Evolutionary conservation across 2,797 vertebrate species (phyloP), one percentile per base, ranked within the genome.

Genomic region (Chaenodraco wilsoni): DNA sequence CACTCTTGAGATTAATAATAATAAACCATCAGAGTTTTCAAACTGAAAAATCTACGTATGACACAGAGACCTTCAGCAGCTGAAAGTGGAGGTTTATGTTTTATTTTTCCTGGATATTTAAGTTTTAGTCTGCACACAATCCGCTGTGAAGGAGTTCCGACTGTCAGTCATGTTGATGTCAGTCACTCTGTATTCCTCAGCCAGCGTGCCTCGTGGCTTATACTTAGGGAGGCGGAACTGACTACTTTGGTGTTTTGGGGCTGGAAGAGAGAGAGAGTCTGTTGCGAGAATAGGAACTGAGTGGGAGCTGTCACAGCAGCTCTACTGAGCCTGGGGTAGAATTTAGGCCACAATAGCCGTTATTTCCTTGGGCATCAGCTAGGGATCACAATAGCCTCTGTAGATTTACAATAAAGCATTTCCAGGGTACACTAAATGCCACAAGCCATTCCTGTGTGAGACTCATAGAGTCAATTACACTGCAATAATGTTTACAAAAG

Each of bases 221-320:
- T 61, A 33, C 72, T 78, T 37, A 16, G 46, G 59, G 69, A 71
- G 63, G 50, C 74, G 69, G 46, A 72, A 58, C 21, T 71, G 78
- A 82, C 59, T 72, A 15, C 59, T 71, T 76, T 60, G 45, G 67
- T 77, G 68, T 76, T 73, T 57, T 23, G 44, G 37, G 51, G 23
- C 65, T 51, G 41, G n/a, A 33, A 55, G 45, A 59, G 23, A 63
- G 55, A 50, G 56, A 68, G 57, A 55, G 51, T 44, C 41, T 69
- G 43, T 66, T 33, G 49, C 2, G 5, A 64, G 62, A 76, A 49
- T 62, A 16, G 44, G 46, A 77, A 71, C 63, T 49, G 62, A 65
- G 73, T 51, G 67, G 72, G 56, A 76, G 63, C 77, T 82, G 72
- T 83, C 82, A 81, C 69, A 19, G 41, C 58, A 17, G 44, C 65